phyloP scores from a whole-genome alignment of 2,888 invertebrate genomes.

The Pammene fasciana region DNA sequence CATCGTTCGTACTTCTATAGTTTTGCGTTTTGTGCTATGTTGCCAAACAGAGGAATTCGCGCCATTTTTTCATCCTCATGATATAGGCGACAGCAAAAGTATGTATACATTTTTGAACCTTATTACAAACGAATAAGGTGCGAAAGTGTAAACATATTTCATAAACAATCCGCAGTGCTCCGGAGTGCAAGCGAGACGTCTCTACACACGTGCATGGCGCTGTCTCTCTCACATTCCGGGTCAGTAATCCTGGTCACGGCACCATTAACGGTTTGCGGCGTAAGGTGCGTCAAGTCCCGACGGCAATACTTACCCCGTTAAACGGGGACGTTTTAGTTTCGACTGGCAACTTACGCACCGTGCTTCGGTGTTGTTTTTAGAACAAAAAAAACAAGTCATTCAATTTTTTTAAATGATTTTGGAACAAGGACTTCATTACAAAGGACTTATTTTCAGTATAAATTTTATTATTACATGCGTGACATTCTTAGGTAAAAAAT shows the following conservation, averaged over 20 bases:
- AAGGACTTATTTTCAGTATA: no score
- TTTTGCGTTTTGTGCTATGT: neutral
- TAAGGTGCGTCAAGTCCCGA: conserved; percentile 26
- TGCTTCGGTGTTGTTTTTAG: conserved; percentile 20
- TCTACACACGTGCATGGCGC: no score
- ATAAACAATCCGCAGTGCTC: no score
- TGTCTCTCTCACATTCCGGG: no score
- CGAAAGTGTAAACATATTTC: no score
- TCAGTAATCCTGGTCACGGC: conserved; percentile 21
- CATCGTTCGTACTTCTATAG: neutral
- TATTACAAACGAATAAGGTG: no score
- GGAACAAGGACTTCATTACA: neutral
- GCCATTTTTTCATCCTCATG: neutral
- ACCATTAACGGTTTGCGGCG: conserved; percentile 18
- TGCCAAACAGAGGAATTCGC: neutral
- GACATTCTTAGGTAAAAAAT: no score
- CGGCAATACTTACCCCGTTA: conserved; percentile 29
- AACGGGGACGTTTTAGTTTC: conserved; percentile 29
- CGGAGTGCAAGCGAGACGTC: no score
- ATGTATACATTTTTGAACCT: no score
- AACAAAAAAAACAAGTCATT: neutral
- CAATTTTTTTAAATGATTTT: neutral
- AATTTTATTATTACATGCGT: no score
- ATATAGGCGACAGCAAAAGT: no score
- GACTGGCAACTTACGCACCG: conserved; percentile 35